These are phyloP conservation scores for Dromiciops gliroides DNA, from an alignment of 2,113 vertebrate species.

Conservation along the genomic window DNA sequence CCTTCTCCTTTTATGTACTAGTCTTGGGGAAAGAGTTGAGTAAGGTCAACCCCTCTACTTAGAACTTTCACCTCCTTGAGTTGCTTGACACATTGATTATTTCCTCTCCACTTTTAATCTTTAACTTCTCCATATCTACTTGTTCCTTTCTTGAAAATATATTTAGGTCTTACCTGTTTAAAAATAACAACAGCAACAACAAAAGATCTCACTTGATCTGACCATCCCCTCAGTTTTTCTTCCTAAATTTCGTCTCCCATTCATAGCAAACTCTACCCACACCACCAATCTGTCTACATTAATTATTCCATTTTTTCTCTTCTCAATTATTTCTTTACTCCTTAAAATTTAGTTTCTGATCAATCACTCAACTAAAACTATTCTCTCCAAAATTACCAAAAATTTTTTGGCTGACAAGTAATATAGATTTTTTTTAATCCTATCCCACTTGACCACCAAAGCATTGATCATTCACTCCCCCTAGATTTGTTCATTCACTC, in stretches of 20 bases:
- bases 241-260: not conserved
- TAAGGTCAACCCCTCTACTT: not conserved
- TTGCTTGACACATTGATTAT: not conserved
- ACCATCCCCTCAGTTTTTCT: not conserved
- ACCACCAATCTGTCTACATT: not conserved
- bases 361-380: not conserved
- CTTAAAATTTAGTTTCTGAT: not conserved
- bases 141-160: not conserved
- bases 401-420: not conserved
- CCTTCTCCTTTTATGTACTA: not conserved
- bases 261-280: not conserved
- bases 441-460: not conserved
- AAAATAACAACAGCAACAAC: not conserved
- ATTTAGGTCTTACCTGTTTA: not conserved
- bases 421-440: not conserved
- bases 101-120: not conserved
- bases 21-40: not conserved
- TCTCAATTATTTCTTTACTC: not conserved
- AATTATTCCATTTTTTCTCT: not conserved
- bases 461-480: not conserved
- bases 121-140: not conserved
- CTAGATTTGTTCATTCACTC: not conserved
- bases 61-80: not conserved
- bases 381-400: not conserved
- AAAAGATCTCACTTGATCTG: not conserved